Conservation (phyloP, 1,140 invertebrate species). For the Diorhabda sublineata region DNA sequence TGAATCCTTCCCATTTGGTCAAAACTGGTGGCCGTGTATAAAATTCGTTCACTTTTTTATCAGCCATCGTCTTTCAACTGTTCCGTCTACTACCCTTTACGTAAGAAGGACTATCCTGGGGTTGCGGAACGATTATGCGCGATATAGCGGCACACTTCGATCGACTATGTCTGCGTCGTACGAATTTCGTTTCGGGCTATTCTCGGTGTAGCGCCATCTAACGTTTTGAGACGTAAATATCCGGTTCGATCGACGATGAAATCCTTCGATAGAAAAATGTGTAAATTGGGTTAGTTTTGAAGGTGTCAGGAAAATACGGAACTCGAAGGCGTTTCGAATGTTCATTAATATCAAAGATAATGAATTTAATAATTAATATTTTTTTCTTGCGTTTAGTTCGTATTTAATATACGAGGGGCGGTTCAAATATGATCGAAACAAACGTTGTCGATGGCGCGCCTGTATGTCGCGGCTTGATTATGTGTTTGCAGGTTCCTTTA, state of each 20-base stretch:
- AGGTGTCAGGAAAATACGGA: background rate
- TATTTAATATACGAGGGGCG: too few relatives aligned
- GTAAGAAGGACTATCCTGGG: slow-evolving; percentile 18
- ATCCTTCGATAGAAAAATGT: background rate
- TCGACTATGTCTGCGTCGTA: slow-evolving; percentile 10
- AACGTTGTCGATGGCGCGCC: too few relatives aligned
- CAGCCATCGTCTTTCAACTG: slow-evolving; percentile 55
- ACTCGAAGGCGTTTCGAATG: background rate
- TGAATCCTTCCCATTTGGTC: slow-evolving; percentile 81
- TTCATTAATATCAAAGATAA: too few relatives aligned
- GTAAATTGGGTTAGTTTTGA: background rate
- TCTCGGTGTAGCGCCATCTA: background rate
- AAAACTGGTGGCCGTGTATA: slow-evolving; percentile 74
- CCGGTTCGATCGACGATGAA: background rate
- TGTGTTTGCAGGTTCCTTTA: too few relatives aligned
- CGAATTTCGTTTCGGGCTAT: background rate
- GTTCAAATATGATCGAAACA: too few relatives aligned
- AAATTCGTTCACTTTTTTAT: slow-evolving; percentile 70
- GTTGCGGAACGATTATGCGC: slow-evolving; percentile 19
- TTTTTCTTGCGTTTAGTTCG: too few relatives aligned
- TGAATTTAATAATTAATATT: background rate
- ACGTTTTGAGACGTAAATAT: background rate
- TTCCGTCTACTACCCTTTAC: slow-evolving; percentile 18
- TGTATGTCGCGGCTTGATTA: too few relatives aligned
- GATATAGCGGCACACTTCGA: slow-evolving; percentile 17